Conservation (phyloP, 2,888 invertebrate species). For the Podotricha telesiphe region DNA sequence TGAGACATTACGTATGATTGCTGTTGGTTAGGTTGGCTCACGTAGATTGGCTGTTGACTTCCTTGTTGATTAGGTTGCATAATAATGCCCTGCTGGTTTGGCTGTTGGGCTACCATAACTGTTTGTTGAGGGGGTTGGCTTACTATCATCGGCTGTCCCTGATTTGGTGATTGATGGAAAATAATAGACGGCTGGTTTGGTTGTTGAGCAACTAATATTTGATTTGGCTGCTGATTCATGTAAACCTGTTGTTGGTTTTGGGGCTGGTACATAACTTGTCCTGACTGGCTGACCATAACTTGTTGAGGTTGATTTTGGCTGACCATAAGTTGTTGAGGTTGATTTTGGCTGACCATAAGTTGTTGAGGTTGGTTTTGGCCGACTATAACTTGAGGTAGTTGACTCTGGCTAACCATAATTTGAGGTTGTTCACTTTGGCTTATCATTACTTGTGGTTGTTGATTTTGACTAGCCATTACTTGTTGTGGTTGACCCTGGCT, state of each 20-base stretch:
- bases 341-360: conserved; percentile 12
- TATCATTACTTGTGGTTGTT: conserved; percentile 20
- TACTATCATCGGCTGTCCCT: conserved; percentile 27
- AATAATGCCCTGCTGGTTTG: conserved; percentile 32
- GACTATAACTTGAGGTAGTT: conserved; percentile 6
- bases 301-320: conserved; percentile 25
- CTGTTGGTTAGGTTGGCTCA: conserved; percentile 35
- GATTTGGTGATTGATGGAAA: conserved; percentile 36
- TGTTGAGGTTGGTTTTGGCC: conserved; percentile 3
- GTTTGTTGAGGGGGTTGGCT: conserved; percentile 37
- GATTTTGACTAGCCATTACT: background rate
- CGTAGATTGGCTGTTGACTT: conserved; percentile 33
- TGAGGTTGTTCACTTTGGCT: conserved; percentile 10
- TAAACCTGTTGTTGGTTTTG: conserved; percentile 23
- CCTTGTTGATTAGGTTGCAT: conserved; percentile 38
- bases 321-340: conserved; percentile 18
- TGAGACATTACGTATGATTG: conserved; percentile 27
- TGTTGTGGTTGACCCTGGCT: background rate
- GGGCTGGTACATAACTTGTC: conserved; percentile 25
- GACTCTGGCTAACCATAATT: conserved; percentile 4
- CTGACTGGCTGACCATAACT: conserved; percentile 19
- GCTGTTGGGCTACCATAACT: conserved; percentile 34
- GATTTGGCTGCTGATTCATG: conserved; percentile 35
- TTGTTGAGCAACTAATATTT: conserved; percentile 28
- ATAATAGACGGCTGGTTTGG: conserved; percentile 35